Percentiles rank a stretch among this genome's conserved stretches.
These are phyloP conservation scores for Drosophila seclusa DNA, from an alignment of 2,888 invertebrate genomes.

Conservation along the genomic window DNA sequence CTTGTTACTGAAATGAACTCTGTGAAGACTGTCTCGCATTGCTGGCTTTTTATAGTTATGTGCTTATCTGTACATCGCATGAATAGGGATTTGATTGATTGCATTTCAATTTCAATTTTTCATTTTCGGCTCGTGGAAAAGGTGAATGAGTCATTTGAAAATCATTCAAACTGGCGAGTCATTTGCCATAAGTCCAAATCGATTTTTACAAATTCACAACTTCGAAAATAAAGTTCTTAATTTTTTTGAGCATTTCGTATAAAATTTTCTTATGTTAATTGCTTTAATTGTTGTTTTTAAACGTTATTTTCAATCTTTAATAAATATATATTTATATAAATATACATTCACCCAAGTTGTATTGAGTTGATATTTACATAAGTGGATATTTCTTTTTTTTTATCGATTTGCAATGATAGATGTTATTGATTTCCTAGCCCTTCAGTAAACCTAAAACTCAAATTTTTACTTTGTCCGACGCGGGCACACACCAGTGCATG, in stretches of 20 bases:
- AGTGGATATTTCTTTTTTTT: no score
- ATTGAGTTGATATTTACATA: neutral
- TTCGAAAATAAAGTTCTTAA: neutral
- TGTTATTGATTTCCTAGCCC: no score
- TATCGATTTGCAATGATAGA: no score
- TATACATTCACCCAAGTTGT: neutral
- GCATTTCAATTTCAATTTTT: neutral
- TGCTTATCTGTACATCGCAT: conserved; percentile 18
- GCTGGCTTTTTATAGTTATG: conserved; percentile 15
- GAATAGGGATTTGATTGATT: conserved; percentile 33
- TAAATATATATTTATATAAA: neutral
- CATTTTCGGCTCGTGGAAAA: neutral
- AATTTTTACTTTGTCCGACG: no score
- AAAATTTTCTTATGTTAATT: neutral
- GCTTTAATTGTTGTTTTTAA: neutral
- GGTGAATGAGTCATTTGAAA: no score
- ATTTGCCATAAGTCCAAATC: conserved; percentile 1
- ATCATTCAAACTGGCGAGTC: neutral
- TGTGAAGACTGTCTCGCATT: neutral
- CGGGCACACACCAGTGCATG: no score
- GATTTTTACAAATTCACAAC: neutral
- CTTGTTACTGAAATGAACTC: conserved; percentile 4
- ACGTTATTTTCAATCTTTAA: no score
- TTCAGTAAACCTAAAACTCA: no score
- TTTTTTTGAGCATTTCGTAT: neutral